Percentiles rank a stretch among this genome's conserved stretches.
phyloP scores from a whole-genome alignment of 2,797 vertebrate species.

The Sardinella longiceps region DNA sequence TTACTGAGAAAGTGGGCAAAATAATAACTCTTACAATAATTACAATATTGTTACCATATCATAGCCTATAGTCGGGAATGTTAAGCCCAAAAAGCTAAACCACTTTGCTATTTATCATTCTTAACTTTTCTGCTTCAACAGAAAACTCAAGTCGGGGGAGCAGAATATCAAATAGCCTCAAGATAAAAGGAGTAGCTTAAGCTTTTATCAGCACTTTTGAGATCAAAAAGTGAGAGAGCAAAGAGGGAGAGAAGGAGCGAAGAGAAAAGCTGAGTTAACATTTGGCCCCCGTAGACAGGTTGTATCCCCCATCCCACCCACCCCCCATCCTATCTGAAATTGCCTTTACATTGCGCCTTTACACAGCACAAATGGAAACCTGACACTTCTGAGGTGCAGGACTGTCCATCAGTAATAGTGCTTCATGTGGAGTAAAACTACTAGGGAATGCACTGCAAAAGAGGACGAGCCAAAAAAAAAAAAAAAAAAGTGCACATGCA shows the following conservation, averaged over 20 bases:
- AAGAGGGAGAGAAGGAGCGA: slow-evolving; percentile 21
- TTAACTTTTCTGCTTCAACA: slow-evolving; percentile 16
- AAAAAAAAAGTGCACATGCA: slow-evolving; percentile 26
- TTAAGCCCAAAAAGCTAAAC: background rate
- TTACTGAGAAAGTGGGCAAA: background rate
- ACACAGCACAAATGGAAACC: slow-evolving; percentile 6
- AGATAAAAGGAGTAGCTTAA: background rate
- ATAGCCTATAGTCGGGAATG: background rate
- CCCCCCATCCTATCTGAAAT: background rate
- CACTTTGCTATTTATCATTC: slow-evolving; percentile 15
- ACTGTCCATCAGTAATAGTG: slow-evolving; percentile 8
- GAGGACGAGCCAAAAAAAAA: background rate
- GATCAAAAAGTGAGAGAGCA: slow-evolving; percentile 36
- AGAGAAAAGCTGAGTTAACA: slow-evolving; percentile 51
- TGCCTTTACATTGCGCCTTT: background rate
- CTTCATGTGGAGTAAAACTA: slow-evolving; percentile 7
- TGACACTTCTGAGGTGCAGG: background rate
- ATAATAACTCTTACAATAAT: background rate
- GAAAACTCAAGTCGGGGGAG: too few species aligned
- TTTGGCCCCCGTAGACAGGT: slow-evolving; percentile 28
- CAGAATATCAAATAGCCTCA: slow-evolving; percentile 21
- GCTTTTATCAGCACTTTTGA: slow-evolving; percentile 53
- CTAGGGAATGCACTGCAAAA: background rate
- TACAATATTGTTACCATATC: background rate
- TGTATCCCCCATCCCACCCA: too few species aligned